phyloP scores from a whole-genome alignment of 2,888 invertebrate species.

The Heliconius ethilla region DNA sequence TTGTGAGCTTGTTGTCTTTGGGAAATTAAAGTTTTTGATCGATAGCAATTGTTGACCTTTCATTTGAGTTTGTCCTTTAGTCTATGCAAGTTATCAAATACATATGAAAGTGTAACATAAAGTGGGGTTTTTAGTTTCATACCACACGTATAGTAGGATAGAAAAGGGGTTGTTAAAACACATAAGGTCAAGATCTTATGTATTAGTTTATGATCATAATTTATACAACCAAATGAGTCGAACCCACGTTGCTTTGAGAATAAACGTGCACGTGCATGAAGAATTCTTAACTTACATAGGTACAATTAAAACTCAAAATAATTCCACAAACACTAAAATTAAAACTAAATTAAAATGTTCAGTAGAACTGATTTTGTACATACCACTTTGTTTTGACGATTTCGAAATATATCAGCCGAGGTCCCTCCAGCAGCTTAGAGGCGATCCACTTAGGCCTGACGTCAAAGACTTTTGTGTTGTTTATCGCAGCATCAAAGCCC shows the following conservation, averaged over 20 bases:
- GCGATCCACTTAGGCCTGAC: slow-evolving; percentile 41
- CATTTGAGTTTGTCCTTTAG: neutral
- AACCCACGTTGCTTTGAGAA: no score
- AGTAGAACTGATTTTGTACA: slow-evolving; percentile 47
- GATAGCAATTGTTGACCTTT: slow-evolving; percentile 14
- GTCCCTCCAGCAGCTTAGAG: slow-evolving; percentile 39
- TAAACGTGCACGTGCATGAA: no score
- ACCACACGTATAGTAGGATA: no score
- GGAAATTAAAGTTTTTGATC: slow-evolving; percentile 31
- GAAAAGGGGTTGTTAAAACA: no score
- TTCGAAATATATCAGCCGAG: slow-evolving; percentile 58
- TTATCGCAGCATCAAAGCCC: slow-evolving; percentile 44
- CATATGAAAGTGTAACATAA: neutral
- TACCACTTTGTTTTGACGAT: slow-evolving; percentile 61
- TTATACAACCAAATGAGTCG: no score
- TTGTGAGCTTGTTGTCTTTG: slow-evolving; percentile 33
- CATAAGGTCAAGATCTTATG: no score
- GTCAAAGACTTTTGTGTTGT: slow-evolving; percentile 40
- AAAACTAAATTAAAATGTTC: slow-evolving; percentile 6
- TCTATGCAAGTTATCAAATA: neutral
- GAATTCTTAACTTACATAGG: no score
- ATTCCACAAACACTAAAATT: neutral
- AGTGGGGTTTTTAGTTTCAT: no score
- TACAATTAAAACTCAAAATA: no score
- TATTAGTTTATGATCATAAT: no score